A percentile compares a stretch with the other conserved stretches of the same genome.
Evolutionary conservation across 2,797 vertebrate genomes (phyloP).

Genomic region (Eulemur coronatus): DNA sequence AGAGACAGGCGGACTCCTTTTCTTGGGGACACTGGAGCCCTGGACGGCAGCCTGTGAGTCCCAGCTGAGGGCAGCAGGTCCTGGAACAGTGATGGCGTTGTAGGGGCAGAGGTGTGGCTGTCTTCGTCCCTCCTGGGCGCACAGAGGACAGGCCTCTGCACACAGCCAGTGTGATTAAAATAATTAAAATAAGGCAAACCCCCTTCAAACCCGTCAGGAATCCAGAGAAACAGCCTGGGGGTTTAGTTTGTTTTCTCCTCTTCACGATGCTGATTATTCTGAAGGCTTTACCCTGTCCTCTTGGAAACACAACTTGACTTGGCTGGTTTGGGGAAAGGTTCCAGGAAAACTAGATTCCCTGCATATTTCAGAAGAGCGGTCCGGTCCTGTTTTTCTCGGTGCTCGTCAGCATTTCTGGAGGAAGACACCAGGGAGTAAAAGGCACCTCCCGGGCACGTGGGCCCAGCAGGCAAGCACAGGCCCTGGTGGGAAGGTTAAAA

Average conservation of each 20-base stretch:
- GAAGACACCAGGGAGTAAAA: not conserved
- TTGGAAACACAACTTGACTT: not conserved
- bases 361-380: not conserved
- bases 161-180: not conserved
- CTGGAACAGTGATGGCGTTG: accelerated
- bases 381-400: not conserved
- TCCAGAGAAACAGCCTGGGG: not conserved
- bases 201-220: not conserved
- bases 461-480: accelerated
- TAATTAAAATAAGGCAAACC: not conserved
- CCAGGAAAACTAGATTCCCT: not conserved
- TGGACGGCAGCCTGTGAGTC: not conserved
- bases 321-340: not conserved
- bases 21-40: not conserved
- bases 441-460: accelerated
- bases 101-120: not conserved
- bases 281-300: not conserved
- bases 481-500: not conserved
- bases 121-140: not conserved
- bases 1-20: not conserved
- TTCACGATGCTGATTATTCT: not conserved
- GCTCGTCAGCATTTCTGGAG: not conserved
- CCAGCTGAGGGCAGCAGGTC: accelerated
- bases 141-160: accelerated
- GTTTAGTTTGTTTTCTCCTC: not conserved